These are phyloP conservation scores for Chrysina gloriosa DNA, from an alignment of 2,888 invertebrate species.

Conservation along the genomic window DNA sequence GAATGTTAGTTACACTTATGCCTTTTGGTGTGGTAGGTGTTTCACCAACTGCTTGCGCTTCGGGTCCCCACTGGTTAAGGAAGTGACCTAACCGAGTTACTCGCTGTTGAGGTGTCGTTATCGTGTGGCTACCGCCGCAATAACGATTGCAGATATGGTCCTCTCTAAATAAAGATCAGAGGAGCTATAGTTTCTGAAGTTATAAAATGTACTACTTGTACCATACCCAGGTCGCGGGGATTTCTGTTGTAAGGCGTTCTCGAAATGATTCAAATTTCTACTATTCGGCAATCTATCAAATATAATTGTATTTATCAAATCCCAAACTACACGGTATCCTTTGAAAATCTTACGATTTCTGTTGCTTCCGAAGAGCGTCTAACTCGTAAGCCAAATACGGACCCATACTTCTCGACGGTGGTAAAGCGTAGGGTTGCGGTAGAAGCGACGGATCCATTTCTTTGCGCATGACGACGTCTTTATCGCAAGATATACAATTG, in stretches of 20 bases:
- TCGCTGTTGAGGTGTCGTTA: constrained; percentile 77
- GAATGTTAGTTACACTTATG: not conserved
- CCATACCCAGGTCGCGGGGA: constrained; percentile 39
- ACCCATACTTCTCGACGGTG: constrained; percentile 72
- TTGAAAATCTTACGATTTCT: constrained; percentile 62
- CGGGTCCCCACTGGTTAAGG: constrained; percentile 75
- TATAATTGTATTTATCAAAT: constrained; percentile 37
- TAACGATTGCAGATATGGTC: constrained; percentile 77
- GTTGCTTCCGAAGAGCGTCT: constrained; percentile 68
- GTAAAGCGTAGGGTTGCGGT: constrained; percentile 68
- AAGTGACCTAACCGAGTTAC: constrained; percentile 75
- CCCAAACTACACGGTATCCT: not conserved
- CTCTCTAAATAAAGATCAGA: constrained; percentile 49
- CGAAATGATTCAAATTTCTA: constrained; percentile 57
- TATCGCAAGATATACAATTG: constrained; percentile 82
- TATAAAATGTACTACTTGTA: not conserved
- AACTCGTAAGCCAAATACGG: constrained; percentile 81
- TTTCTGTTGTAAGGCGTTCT: constrained; percentile 56
- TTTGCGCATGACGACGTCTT: constrained; percentile 77
- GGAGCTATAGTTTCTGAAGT: not conserved
- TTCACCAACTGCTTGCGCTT: constrained; percentile 53
- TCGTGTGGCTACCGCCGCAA: constrained; percentile 83
- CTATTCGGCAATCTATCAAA: constrained; percentile 58
- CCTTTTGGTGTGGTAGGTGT: not conserved
- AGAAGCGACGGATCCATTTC: constrained; percentile 66